Evolutionary conservation across 2,797 vertebrate genomes (phyloP), one percentile per base, ranked within the genome.

Genomic region (Pseudomugil tenellus): DNA sequence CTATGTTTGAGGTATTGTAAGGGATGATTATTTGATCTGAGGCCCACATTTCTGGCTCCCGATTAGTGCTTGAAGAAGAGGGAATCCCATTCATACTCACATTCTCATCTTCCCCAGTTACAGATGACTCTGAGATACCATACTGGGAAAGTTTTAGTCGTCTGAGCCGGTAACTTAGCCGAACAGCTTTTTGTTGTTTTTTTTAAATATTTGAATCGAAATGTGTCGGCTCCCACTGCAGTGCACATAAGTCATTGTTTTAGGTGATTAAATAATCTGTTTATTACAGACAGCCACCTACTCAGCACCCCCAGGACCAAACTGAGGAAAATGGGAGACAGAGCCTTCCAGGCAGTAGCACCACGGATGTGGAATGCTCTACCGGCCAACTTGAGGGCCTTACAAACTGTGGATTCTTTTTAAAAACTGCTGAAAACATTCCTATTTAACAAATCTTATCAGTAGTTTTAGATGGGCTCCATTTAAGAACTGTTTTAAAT

Each of bases 21-120:
- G 84, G 74, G 71, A 52, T 89, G 90, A 92, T 87, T 88, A 90
- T 79, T 83, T 56, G 32, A 88, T 79, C 71, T 77, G 82, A 87
- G 83, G 78, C 75, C 77, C 81, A 80, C 84, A 83, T 87, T 86
- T 77, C 86, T 88, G 83, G 85, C 80, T 65, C 31, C 21, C 52
- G 76, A 77, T 87, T 84, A 77, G 72, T 32, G 75, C 69, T 73
- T 71, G 63, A 83, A 84, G 60, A 81, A 46, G 68, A 83, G 67
- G 55, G 52, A 76, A 71, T 74, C 73, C 80, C 84, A 67, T 76
- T 58, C 71, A 70, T 67, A 67, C 74, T 78, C 84, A 86, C 81
- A 90, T 86, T 70, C 66, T 89, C 80, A 79, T 87, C 77, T 75
- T 69, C 70, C 52, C 61, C 65, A 80, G 70, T 81, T 84, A 82